These are phyloP conservation scores for Triops cancriformis DNA, from an alignment of 1,140 invertebrate genomes.

Conservation along the genomic window DNA sequence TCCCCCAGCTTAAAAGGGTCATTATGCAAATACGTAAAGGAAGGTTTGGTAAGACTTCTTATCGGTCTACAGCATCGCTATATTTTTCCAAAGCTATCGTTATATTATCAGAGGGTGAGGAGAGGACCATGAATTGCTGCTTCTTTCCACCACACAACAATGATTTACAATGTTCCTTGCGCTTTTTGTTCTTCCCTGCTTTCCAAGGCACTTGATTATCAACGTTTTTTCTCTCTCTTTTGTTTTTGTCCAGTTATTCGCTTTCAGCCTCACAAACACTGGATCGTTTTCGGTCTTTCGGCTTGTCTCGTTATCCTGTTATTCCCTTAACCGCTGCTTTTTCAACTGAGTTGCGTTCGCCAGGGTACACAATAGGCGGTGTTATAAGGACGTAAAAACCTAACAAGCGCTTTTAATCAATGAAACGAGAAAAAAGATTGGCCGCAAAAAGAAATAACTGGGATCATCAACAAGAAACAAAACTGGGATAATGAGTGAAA, in stretches of 20 bases:
- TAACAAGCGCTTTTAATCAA: conserved; percentile 6
- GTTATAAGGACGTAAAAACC: not conserved
- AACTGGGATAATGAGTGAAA: not conserved
- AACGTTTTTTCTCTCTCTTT: not conserved
- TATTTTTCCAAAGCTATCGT: conserved; percentile 3
- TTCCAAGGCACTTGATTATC: conserved; percentile 1
- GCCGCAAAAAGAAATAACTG: not conserved
- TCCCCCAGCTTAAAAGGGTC: not conserved
- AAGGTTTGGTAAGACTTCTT: not conserved
- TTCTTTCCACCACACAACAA: conserved; percentile 12
- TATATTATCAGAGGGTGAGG: conserved; percentile 20
- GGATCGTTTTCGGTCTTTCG: not conserved
- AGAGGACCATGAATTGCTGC: conserved; percentile 9
- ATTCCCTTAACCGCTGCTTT: not conserved
- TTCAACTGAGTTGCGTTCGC: not conserved
- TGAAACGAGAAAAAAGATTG: not conserved
- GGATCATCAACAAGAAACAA: conserved; percentile 6
- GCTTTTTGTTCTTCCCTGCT: conserved; percentile 18
- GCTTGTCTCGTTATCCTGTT: not conserved
- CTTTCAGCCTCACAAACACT: not conserved
- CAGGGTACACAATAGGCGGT: not conserved
- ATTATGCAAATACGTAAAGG: not conserved
- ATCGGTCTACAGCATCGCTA: conserved; percentile 5
- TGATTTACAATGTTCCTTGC: conserved; percentile 17
- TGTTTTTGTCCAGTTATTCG: not conserved